Evolutionary conservation across 2,113 vertebrate species (phyloP).

Genomic region (Ginglymostoma cirratum): DNA sequence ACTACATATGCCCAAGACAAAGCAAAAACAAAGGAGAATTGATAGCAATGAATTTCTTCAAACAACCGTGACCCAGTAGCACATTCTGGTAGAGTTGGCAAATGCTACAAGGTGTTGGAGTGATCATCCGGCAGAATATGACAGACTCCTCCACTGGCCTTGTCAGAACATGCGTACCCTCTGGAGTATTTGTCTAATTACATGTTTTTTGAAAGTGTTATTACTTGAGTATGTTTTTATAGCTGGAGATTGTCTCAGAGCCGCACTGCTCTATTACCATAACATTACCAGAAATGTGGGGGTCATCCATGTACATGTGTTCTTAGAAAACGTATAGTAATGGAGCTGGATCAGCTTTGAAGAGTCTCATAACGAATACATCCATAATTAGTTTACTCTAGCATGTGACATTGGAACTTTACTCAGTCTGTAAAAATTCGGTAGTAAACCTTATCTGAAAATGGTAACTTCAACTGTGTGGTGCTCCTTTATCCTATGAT

Average conservation of each 20-base stretch:
- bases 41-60: too few species aligned
- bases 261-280: background rate
- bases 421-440: background rate
- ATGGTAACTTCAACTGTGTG: background rate
- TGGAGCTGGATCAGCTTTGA: background rate
- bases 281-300: background rate
- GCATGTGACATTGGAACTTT: background rate
- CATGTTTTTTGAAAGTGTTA: too few species aligned
- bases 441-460: background rate
- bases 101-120: too few species aligned
- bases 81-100: too few species aligned
- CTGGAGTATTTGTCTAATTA: background rate
- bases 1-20: too few species aligned
- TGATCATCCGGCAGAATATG: too few species aligned
- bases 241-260: background rate
- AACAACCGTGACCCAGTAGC: too few species aligned
- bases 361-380: background rate
- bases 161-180: background rate
- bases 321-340: background rate
- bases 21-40: too few species aligned
- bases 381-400: background rate
- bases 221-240: background rate
- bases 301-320: background rate
- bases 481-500: background rate
- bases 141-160: background rate